Evolutionary conservation across 35 echinoderm and acorn worm species (phyloP), one percentile per base, ranked within the genome.

Genomic region (Eucidaris tribuloides): DNA sequence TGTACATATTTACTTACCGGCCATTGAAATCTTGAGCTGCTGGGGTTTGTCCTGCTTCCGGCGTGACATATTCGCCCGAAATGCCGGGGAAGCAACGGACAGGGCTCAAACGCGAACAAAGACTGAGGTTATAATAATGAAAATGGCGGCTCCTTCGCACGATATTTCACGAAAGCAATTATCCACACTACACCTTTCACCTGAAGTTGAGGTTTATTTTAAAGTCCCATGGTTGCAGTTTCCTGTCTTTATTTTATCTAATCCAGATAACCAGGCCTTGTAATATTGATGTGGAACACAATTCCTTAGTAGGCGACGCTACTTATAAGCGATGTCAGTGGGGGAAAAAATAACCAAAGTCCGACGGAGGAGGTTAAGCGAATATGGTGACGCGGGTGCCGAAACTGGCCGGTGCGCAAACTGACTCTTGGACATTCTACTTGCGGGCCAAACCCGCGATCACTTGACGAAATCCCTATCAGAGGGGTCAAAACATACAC

Each of bases 41-140:
- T 93, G 91, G 79, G 95, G 95, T 62, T 93, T 93, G 95, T 98
- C 95, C 95, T 98, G 95, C 90, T 98, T 98, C 90, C 95, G 95
- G 90, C 95, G 90, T 92, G 95, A 98, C 95, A 98, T 98, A 80
- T 89, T 89, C 84, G 88, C 88, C 93, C 87, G 71, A 89, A 92
- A 87, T 66, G 95, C 90, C 95, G 95, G 90, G 59, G 76, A 88
- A 96, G 93, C 93, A 84, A 77, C 82, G 93, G 93, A 96, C 93
- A 71, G 86, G 86, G 84, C 92, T 94, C 82, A 82, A 86, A 52
- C 62, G 80, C 81, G 92, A 94, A 94, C 92, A 94, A 94, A 94
- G 92, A 77, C 87, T 94, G 81, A 87, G 79, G 92, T 94, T 88
- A 89, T 78, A 80, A 88, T 77, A 79, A 77, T 94, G 92, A 94